Conservation (phyloP, 2,113 vertebrate species). For the Montifringilla adamsi region DNA sequence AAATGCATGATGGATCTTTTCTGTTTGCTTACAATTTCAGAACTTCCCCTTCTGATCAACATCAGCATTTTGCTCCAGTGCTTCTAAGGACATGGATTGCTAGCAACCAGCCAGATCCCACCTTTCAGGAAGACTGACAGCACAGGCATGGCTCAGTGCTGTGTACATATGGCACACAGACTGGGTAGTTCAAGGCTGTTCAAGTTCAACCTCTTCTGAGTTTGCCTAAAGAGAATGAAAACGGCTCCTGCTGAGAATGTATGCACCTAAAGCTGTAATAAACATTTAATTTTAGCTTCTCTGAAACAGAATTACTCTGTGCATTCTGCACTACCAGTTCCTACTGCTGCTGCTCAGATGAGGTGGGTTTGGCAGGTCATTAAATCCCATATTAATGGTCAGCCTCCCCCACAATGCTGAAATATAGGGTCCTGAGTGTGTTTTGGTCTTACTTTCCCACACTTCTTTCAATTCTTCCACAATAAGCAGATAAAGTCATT, state of each 20-base stretch:
- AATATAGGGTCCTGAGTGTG: neutral
- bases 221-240: slow-evolving; percentile 4
- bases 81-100: neutral
- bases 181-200: neutral
- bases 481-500: slow-evolving; percentile 45
- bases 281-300: slow-evolving; percentile 32
- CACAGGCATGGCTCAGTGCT: neutral
- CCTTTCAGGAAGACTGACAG: neutral
- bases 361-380: slow-evolving; percentile 16
- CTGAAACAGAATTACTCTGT: neutral
- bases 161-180: neutral
- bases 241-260: neutral
- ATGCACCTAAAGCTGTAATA: neutral
- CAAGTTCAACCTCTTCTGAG: neutral
- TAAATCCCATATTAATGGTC: slow-evolving; percentile 16
- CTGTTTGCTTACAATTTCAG: slow-evolving; percentile 38
- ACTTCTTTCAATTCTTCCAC: slow-evolving; percentile 31
- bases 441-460: slow-evolving; percentile 23
- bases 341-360: neutral
- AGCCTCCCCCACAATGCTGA: neutral
- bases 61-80: slow-evolving; percentile 27
- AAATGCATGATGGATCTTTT: neutral
- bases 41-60: neutral
- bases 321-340: neutral
- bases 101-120: neutral